phyloP scores from a whole-genome alignment of 2,888 invertebrate genomes.

The Apodemia hepburni region DNA sequence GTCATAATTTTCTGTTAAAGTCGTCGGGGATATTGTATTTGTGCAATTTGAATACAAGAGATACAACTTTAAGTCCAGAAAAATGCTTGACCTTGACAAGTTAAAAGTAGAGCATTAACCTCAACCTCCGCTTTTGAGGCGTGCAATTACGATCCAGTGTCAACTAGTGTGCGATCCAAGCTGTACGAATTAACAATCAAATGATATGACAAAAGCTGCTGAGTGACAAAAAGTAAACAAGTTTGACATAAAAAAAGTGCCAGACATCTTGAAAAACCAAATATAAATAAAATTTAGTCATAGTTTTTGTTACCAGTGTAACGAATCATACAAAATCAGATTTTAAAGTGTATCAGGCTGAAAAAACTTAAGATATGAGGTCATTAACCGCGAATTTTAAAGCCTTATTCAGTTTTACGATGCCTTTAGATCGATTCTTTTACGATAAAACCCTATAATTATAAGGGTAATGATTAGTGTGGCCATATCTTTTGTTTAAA shows the following conservation, averaged over 20 bases:
- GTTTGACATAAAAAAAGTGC: background rate
- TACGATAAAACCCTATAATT: slow-evolving; percentile 27
- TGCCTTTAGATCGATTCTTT: slow-evolving; percentile 28
- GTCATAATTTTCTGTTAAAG: too few relatives aligned
- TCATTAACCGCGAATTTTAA: slow-evolving; percentile 26
- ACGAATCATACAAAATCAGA: slow-evolving; percentile 33
- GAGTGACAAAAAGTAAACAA: background rate
- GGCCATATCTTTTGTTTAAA: background rate
- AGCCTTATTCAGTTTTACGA: slow-evolving; percentile 24
- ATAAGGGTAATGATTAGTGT: slow-evolving; percentile 23
- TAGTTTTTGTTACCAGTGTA: slow-evolving; percentile 20
- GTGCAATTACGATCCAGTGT: too few relatives aligned
- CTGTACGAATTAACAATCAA: too few relatives aligned
- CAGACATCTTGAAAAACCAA: background rate
- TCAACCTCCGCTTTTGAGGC: too few relatives aligned
- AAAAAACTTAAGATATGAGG: slow-evolving; percentile 27
- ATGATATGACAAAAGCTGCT: background rate
- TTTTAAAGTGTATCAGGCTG: slow-evolving; percentile 29
- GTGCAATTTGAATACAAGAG: too few relatives aligned
- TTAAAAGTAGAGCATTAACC: too few relatives aligned
- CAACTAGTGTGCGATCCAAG: too few relatives aligned
- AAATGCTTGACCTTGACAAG: too few relatives aligned
- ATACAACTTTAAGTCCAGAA: too few relatives aligned
- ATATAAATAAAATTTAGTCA: slow-evolving; percentile 4
- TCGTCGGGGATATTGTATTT: too few relatives aligned